These are phyloP conservation scores for Odontomachus brunneus DNA, from an alignment of 1,140 invertebrate species.

Conservation along the genomic window DNA sequence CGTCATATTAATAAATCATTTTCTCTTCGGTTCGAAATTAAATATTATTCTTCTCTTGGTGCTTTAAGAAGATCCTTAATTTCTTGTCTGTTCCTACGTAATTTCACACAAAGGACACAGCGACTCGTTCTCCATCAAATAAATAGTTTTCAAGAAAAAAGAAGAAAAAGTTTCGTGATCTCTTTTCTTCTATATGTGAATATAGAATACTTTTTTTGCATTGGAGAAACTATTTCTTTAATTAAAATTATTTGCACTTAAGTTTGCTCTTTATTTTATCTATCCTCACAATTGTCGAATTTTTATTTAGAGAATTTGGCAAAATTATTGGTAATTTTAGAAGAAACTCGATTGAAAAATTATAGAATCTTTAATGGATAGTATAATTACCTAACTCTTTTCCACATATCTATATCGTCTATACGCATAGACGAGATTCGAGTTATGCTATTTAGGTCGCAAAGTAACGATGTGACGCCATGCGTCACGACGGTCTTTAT, in stretches of 20 bases:
- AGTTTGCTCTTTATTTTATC: not conserved
- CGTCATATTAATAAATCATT: not conserved
- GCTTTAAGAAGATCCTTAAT: not conserved
- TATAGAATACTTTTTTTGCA: too few species aligned
- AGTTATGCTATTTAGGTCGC: constrained; percentile 16
- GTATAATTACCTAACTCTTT: constrained; percentile 1
- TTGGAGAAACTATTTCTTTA: not conserved
- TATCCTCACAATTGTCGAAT: too few species aligned
- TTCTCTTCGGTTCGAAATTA: not conserved
- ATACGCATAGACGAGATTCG: too few species aligned
- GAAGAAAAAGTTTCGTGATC: not conserved
- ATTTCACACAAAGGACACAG: too few species aligned
- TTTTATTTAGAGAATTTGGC: not conserved
- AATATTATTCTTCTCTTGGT: constrained; percentile 35
- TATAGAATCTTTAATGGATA: not conserved
- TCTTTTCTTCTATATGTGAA: constrained; percentile 1
- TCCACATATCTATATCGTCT: not conserved
- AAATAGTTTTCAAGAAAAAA: too few species aligned
- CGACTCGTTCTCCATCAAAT: too few species aligned
- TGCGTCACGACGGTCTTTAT: not conserved
- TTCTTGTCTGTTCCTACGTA: too few species aligned
- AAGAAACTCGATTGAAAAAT: not conserved
- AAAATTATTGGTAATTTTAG: not conserved
- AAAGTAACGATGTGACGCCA: not conserved
- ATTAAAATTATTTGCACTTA: not conserved